These are phyloP conservation scores for Drosophila paulistorum DNA, from an alignment of 1,140 invertebrate genomes.

Conservation along the genomic window DNA sequence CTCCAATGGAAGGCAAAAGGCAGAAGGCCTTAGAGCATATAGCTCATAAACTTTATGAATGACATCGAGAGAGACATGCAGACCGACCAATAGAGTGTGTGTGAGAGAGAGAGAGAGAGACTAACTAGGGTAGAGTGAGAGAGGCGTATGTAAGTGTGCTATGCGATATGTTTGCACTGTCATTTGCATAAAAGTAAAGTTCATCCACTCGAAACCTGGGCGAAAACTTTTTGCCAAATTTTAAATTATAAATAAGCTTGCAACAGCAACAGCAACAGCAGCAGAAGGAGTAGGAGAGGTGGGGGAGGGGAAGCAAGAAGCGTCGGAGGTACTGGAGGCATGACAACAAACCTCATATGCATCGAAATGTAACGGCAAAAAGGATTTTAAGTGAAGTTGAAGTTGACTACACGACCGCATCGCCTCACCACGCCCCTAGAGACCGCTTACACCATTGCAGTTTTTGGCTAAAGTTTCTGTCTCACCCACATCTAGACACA, in stretches of 20 bases:
- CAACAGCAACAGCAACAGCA: neutral
- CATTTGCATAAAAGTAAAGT: conserved; percentile 81
- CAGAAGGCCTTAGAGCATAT: conserved; percentile 30
- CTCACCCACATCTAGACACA: conserved; percentile 42
- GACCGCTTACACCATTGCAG: conserved; percentile 73
- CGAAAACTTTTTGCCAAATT: conserved; percentile 73
- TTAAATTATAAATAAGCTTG: conserved; percentile 80
- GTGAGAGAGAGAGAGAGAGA: conserved; percentile 32
- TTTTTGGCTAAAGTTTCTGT: conserved; percentile 59
- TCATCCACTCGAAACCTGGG: conserved; percentile 75
- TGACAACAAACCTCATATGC: conserved; percentile 78
- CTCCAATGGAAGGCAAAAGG: neutral
- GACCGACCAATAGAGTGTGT: neutral
- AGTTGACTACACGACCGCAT: conserved; percentile 78
- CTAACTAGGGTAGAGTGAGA: neutral
- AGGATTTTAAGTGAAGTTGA: conserved; percentile 81
- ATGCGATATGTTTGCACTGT: conserved; percentile 52
- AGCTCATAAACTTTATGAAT: conserved; percentile 70
- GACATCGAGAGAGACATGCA: conserved; percentile 67
- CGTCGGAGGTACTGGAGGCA: conserved; percentile 29
- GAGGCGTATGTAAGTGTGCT: neutral
- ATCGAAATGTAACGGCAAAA: conserved; percentile 80
- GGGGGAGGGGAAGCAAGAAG: conserved; percentile 2
- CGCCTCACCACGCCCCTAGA: conserved; percentile 34
- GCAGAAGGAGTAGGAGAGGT: neutral